Evolutionary conservation across 1,140 invertebrate species (phyloP).

Genomic region (Hypsibius dujardini): DNA sequence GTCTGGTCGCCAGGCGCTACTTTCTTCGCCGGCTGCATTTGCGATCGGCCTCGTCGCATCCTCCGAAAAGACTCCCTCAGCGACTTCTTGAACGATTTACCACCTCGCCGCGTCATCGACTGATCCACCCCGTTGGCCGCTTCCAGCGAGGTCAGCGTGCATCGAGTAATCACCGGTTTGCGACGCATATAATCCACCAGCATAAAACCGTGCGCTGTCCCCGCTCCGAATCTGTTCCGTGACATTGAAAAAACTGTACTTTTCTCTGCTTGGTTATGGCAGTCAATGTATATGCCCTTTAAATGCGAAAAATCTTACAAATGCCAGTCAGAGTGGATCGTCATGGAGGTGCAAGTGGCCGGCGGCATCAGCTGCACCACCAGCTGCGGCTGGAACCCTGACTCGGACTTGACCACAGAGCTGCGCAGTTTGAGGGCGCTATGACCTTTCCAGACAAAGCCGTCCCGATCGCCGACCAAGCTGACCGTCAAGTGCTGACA

Average conservation of each 20-base stretch:
- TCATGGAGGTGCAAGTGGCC: conserved; percentile 70
- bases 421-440: conserved; percentile 45
- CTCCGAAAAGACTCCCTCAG: conserved; percentile 80
- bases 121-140: conserved; percentile 73
- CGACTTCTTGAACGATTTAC: conserved; percentile 93
- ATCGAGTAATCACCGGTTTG: conserved; percentile 60
- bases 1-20: conserved; percentile 26
- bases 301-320: conserved; percentile 35
- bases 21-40: conserved; percentile 38
- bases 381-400: conserved; percentile 55
- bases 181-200: conserved; percentile 64
- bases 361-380: conserved; percentile 76
- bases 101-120: conserved; percentile 56
- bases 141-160: conserved; percentile 81
- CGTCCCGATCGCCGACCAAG: conserved; percentile 72
- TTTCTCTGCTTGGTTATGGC: neutral
- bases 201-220: conserved; percentile 83
- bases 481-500: conserved; percentile 51
- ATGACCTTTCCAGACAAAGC: conserved; percentile 96
- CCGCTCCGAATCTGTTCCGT: conserved; percentile 48
- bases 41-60: conserved; percentile 66
- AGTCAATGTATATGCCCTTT: too few species aligned
- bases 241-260: conserved; percentile 17
- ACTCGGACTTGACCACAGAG: conserved; percentile 34
- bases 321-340: conserved; percentile 72